phyloP scores from a whole-genome alignment of 2,888 invertebrate species.

The Andrena bucephala region DNA sequence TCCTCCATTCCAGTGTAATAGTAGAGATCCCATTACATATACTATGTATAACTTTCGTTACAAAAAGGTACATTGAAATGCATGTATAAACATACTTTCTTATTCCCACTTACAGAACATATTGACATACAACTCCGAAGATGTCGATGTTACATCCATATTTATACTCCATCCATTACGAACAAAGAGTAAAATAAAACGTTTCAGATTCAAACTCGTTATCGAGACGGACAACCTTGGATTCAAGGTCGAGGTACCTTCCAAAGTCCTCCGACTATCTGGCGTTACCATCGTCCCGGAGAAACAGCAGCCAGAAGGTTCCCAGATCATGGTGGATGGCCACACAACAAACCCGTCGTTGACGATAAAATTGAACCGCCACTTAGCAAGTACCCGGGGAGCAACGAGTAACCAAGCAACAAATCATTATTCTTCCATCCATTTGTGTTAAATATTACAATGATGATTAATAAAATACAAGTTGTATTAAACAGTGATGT shows the following conservation, averaged over 20 bases:
- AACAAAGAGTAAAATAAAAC: neutral
- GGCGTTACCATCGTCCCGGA: constrained; percentile 56
- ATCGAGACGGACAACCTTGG: constrained; percentile 59
- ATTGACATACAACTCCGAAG: neutral
- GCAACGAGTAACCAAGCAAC: constrained; percentile 16
- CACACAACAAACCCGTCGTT: constrained; percentile 51
- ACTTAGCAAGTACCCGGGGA: constrained; percentile 68
- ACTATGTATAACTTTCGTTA: too few species aligned
- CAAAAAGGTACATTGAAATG: too few species aligned
- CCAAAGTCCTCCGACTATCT: constrained; percentile 51
- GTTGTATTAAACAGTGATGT: constrained; percentile 17
- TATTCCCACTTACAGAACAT: neutral
- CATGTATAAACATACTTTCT: neutral
- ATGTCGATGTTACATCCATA: neutral
- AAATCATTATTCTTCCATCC: neutral
- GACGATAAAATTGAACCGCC: constrained; percentile 78
- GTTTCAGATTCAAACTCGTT: constrained; percentile 62
- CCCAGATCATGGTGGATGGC: constrained; percentile 37
- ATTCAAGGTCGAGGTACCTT: constrained; percentile 59
- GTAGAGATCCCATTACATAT: too few species aligned
- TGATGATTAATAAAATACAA: constrained; percentile 30
- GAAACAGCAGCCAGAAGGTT: constrained; percentile 24
- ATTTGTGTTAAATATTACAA: neutral
- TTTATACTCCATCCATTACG: neutral
- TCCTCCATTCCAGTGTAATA: too few species aligned